Conservation (phyloP, 1,140 invertebrate genomes). For the Lutraria rhynchaena region DNA sequence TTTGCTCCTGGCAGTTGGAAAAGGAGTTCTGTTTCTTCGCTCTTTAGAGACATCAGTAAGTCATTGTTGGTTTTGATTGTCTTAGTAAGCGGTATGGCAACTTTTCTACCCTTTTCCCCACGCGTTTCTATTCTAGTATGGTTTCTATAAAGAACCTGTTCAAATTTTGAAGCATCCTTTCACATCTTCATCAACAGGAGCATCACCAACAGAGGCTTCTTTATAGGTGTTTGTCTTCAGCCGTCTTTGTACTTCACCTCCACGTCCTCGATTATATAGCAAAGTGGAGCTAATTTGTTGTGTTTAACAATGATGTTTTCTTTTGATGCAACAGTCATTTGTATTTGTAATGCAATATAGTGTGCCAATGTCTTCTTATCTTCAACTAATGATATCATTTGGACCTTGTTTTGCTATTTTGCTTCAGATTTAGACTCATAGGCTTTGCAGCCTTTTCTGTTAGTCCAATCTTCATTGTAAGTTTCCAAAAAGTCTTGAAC, state of each 20-base stretch:
- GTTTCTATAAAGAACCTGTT: constrained; percentile 14
- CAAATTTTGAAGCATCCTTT: too few relatives aligned
- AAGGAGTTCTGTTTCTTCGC: not conserved
- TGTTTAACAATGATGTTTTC: not conserved
- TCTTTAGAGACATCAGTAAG: not conserved
- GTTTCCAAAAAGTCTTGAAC: constrained; percentile 1
- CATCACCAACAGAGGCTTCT: constrained; percentile 1
- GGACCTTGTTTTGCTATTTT: constrained; percentile 10
- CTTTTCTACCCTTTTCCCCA: constrained; percentile 51
- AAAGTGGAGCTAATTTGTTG: not conserved
- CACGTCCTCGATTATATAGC: constrained; percentile 6
- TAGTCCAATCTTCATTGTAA: constrained; percentile 5
- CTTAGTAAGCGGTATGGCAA: constrained; percentile 33
- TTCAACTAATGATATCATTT: constrained; percentile 3
- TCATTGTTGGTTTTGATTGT: constrained; percentile 28
- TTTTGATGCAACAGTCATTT: not conserved
- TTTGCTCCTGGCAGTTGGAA: not conserved
- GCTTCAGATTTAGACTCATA: constrained; percentile 4
- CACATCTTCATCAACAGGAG: constrained; percentile 19
- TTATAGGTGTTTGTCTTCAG: constrained; percentile 5
- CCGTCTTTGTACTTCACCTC: constrained; percentile 17
- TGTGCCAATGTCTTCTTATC: not conserved
- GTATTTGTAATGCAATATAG: not conserved
- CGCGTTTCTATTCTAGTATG: constrained; percentile 34
- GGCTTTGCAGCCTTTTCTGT: constrained; percentile 8